phyloP scores from a whole-genome alignment of 2,113 vertebrate species.

The Lynx canadensis region DNA sequence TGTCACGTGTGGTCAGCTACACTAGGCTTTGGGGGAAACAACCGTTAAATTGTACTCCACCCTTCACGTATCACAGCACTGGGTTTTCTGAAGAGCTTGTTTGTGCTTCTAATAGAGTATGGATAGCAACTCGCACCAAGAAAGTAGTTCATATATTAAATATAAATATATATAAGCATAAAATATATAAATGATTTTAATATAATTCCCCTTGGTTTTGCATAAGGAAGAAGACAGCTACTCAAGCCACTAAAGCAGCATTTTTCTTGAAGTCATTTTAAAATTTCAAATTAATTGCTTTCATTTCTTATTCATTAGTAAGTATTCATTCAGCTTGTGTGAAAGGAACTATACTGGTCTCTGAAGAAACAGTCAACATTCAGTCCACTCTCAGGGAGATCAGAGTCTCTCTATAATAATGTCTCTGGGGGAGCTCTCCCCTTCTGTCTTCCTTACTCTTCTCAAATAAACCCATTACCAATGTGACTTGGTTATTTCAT shows the following conservation, averaged over 20 bases:
- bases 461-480: background rate
- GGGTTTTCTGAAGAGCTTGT: background rate
- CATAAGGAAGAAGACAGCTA: background rate
- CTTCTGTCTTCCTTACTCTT: background rate
- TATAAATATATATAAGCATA: background rate
- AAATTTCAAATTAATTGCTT: background rate
- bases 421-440: background rate
- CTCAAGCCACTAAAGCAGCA: background rate
- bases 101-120: background rate
- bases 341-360: background rate
- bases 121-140: background rate
- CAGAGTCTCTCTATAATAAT: background rate
- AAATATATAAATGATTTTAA: background rate
- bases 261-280: slow-evolving; percentile 33
- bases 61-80: background rate
- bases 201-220: background rate
- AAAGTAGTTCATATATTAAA: background rate
- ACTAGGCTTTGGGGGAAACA: background rate
- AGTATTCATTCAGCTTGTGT: background rate
- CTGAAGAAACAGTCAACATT: background rate
- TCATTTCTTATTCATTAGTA: background rate
- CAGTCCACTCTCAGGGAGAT: background rate
- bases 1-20: background rate
- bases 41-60: background rate
- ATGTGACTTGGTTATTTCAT: background rate